Percentiles rank a stretch among this genome's conserved stretches.
Evolutionary conservation across 2,888 invertebrate genomes (phyloP).

Genomic region (Lypha dubia): DNA sequence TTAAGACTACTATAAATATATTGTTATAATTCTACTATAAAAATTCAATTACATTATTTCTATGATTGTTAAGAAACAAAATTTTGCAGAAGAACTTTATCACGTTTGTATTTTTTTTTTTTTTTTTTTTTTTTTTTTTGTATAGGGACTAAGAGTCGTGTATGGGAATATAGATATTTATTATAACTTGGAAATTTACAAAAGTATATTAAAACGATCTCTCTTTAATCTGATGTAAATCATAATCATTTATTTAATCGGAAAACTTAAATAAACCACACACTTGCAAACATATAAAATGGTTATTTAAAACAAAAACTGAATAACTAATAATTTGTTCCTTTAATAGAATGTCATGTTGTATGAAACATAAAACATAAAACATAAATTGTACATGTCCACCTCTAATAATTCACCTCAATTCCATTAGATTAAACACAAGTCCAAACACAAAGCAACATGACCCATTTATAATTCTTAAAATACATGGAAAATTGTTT

Average conservation of each 20-base stretch:
- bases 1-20: too few species aligned
- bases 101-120: background rate
- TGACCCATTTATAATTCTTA: constrained; percentile 17
- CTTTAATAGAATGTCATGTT: background rate
- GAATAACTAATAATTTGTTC: background rate
- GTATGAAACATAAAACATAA: background rate
- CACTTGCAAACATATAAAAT: background rate
- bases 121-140: too few species aligned
- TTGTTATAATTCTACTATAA: too few species aligned
- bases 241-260: background rate
- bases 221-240: background rate
- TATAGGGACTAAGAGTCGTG: too few species aligned
- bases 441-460: constrained; percentile 23
- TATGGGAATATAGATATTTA: too few species aligned
- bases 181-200: background rate
- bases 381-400: background rate
- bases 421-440: constrained; percentile 38
- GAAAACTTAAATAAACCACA: background rate
- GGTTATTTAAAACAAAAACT: background rate
- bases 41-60: too few species aligned
- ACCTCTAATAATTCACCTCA: background rate
- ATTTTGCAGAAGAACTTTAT: too few species aligned
- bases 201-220: background rate
- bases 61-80: too few species aligned
- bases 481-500: constrained; percentile 50